Conservation (phyloP, 2,888 invertebrate species). For the Periphyllus acericola region DNA sequence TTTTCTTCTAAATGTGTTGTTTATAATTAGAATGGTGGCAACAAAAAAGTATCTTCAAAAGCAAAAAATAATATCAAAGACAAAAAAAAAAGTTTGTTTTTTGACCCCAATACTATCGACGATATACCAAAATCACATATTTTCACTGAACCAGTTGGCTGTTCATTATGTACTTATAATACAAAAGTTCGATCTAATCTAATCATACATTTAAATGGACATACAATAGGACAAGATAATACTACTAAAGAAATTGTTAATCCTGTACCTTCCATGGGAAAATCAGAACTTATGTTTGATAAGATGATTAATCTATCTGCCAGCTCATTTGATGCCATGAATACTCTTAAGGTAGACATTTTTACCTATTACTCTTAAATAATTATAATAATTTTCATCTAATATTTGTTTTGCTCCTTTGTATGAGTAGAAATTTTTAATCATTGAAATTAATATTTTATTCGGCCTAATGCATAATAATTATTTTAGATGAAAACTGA, state of each 20-base stretch:
- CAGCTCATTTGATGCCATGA: slow-evolving; percentile 69
- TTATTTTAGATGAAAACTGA: slow-evolving; percentile 42
- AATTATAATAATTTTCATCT: neutral
- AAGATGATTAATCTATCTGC: slow-evolving; percentile 85
- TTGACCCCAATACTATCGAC: slow-evolving; percentile 67
- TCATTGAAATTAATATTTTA: neutral
- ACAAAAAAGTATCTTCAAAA: neutral
- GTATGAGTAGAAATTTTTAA: neutral
- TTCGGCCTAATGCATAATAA: neutral
- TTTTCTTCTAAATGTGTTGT: neutral
- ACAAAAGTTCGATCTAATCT: slow-evolving; percentile 80
- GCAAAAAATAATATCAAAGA: neutral
- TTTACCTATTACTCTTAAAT: neutral
- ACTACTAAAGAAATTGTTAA: slow-evolving; percentile 74
- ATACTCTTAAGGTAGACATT: slow-evolving; percentile 33
- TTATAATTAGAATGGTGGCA: neutral
- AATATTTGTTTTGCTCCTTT: neutral
- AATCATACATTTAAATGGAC: slow-evolving; percentile 76
- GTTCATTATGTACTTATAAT: slow-evolving; percentile 76
- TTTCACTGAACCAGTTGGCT: slow-evolving; percentile 73
- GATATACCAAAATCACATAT: slow-evolving; percentile 75
- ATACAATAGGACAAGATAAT: slow-evolving; percentile 67
- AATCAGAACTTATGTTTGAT: slow-evolving; percentile 83
- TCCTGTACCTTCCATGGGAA: slow-evolving; percentile 82
- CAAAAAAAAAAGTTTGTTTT: neutral